Evolutionary conservation across 2,113 vertebrate genomes (phyloP), one percentile per base, ranked within the genome.

Genomic region (Microtus richardsoni): DNA sequence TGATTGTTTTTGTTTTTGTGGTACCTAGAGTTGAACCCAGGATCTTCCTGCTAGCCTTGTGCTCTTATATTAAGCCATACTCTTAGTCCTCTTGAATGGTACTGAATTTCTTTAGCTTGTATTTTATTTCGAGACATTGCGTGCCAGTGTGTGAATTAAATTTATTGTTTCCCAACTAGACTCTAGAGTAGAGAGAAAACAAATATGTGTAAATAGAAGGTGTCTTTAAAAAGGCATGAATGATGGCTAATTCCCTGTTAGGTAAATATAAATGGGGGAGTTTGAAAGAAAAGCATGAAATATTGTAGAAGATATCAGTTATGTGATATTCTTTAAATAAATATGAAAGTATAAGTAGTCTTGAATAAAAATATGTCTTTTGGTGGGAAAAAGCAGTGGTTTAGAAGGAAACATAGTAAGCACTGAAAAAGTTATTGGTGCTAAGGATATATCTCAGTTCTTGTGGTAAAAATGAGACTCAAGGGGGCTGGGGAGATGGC

Each of bases 271-370:
- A 98, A 98, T 98, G 98, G 95, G 95, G 95, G 64, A 22, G 73
- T 96, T 88, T 96, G 97, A 91, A 88, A 92, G 85, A 96, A 91
- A 86, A 94, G 91, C 93, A 95, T 92, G 91, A 97, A 91, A 97
- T 71, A 93, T 77, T 92, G 91, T 80, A 97, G 91, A 98, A 97
- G 89, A 68, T 78, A 44, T 98, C 97, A 98, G 97, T 96, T 98
- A 96, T 98, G 98, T 97, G 98, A 99, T 99, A 99, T 97, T 99
- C 96, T 86, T 98, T 97, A 98, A 98, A 97, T 98, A 97, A 98
- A 96, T 97, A 97, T 91, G 86, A 97, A 98, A 30, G 17, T 99
- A 98, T 99, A 99, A 97, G 99, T 98, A 97, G 90, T 88, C 66
- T 70, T 24, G 28, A 47, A 66, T 47, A 66, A 85, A 70, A 87